Evolutionary conservation across 1,140 invertebrate species (phyloP).

Genomic region (Saccostrea echinata): DNA sequence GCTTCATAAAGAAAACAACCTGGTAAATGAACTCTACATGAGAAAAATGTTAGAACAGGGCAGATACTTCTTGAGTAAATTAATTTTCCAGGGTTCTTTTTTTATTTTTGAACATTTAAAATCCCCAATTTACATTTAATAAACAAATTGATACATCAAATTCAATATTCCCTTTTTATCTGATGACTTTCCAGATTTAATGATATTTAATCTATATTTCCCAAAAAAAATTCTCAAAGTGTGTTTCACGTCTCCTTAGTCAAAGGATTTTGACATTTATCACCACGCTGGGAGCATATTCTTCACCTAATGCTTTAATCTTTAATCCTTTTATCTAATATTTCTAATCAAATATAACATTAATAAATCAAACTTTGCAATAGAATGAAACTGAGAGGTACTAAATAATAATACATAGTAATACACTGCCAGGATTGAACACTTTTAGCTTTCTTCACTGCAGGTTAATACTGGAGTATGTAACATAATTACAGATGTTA

Average conservation of each 20-base stretch:
- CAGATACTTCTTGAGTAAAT: not conserved
- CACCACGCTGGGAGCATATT: not conserved
- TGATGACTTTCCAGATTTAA: not conserved
- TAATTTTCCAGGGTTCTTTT: not conserved
- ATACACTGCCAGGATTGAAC: not conserved
- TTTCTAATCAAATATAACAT: slow-evolving; percentile 9
- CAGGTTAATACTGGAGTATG: slow-evolving; percentile 15
- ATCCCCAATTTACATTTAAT: not conserved
- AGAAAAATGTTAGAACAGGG: not conserved
- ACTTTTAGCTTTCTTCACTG: slow-evolving; percentile 1
- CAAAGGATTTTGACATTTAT: not conserved
- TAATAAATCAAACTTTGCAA: not conserved
- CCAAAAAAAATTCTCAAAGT: not conserved
- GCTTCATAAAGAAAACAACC: not conserved
- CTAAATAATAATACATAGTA: not conserved
- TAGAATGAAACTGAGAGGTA: not conserved
- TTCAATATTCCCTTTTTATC: not conserved
- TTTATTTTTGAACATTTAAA: not conserved
- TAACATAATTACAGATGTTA: slow-evolving; percentile 38
- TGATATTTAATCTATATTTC: not conserved
- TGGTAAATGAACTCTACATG: not conserved
- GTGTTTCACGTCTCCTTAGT: not conserved
- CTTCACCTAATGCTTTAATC: not conserved
- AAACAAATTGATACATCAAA: not conserved
- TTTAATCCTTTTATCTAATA: slow-evolving; percentile 10